Percentiles rank a stretch among this genome's conserved stretches.
Conservation (phyloP, 1,140 invertebrate genomes). For the Pseudomyrmex sp. region DNA sequence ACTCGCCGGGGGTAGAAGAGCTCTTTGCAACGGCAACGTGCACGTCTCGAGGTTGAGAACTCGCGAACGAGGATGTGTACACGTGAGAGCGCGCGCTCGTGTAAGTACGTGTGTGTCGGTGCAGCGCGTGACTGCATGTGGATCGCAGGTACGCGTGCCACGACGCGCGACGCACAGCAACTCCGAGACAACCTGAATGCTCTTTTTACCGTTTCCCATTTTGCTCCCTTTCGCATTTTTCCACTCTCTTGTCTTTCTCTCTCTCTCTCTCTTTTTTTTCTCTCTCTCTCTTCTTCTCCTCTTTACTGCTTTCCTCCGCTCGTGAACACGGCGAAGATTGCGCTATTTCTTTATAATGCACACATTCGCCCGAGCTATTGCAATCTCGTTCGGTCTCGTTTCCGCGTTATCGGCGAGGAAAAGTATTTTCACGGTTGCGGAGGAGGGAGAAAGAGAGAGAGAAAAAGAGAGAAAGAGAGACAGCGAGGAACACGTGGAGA, state of each 20-base stretch:
- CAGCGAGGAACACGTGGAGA: not conserved
- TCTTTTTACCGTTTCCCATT: constrained; percentile 33
- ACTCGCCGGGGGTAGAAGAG: constrained; percentile 70
- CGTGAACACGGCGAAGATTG: constrained; percentile 67
- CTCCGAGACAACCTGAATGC: constrained; percentile 27
- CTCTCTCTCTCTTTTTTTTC: not conserved
- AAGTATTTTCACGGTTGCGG: constrained; percentile 74
- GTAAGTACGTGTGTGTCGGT: not conserved
- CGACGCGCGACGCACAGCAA: constrained; percentile 1
- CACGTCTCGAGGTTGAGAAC: not conserved
- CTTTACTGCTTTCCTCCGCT: not conserved
- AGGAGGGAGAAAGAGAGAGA: not conserved
- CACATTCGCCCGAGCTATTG: constrained; percentile 70
- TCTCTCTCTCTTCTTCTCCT: not conserved
- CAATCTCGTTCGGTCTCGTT: constrained; percentile 74
- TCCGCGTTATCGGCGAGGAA: constrained; percentile 73
- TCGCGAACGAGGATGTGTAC: not conserved
- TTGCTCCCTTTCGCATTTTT: constrained; percentile 33
- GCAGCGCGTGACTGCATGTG: constrained; percentile 36
- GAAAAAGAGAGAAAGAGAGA: not conserved
- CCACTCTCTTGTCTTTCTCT: not conserved
- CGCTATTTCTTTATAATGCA: constrained; percentile 76
- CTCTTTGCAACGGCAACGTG: constrained; percentile 42
- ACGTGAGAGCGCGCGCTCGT: not conserved
- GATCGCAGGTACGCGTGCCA: constrained; percentile 57